Evolutionary conservation across 2,113 vertebrate genomes (phyloP).

Genomic region (Benthochromis sp.): DNA sequence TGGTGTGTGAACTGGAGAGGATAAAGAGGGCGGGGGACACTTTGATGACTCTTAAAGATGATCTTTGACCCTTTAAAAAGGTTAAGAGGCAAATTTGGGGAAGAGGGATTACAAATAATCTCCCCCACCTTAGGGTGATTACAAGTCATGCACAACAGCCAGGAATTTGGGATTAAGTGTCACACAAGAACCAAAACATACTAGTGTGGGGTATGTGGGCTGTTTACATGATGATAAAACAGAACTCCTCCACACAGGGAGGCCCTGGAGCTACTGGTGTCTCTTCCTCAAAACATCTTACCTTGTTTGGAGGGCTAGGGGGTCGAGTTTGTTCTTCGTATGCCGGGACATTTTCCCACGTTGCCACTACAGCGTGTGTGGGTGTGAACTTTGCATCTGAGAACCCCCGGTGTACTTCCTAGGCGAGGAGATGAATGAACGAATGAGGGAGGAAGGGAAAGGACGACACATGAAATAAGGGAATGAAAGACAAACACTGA

Average conservation of each 20-base stretch:
- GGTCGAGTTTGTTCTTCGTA: slow-evolving; percentile 75
- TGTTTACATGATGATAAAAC: background rate
- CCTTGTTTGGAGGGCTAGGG: slow-evolving; percentile 68
- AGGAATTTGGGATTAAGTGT: slow-evolving; percentile 30
- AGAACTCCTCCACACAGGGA: background rate
- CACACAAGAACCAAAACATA: background rate
- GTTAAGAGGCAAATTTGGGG: slow-evolving; percentile 53
- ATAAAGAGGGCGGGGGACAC: background rate
- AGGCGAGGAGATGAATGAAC: slow-evolving; percentile 24
- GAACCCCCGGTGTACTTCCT: slow-evolving; percentile 79
- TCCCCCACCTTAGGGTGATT: slow-evolving; percentile 23
- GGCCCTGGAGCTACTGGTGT: background rate
- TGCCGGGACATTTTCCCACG: slow-evolving; percentile 87
- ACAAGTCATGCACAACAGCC: slow-evolving; percentile 22
- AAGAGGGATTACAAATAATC: slow-evolving; percentile 34
- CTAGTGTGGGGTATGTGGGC: background rate
- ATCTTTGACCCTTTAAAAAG: slow-evolving; percentile 49
- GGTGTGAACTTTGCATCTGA: slow-evolving; percentile 74
- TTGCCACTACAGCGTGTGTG: slow-evolving; percentile 77
- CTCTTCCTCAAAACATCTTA: slow-evolving; percentile 28
- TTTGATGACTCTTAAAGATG: slow-evolving; percentile 62
- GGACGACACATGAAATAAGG: background rate
- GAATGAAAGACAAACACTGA: background rate
- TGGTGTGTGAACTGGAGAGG: slow-evolving; percentile 30
- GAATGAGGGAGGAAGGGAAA: background rate